A percentile compares a stretch with the other conserved stretches of the same genome.
Evolutionary conservation across 2,888 invertebrate species (phyloP).

Genomic region (Keiferia lycopersicella): DNA sequence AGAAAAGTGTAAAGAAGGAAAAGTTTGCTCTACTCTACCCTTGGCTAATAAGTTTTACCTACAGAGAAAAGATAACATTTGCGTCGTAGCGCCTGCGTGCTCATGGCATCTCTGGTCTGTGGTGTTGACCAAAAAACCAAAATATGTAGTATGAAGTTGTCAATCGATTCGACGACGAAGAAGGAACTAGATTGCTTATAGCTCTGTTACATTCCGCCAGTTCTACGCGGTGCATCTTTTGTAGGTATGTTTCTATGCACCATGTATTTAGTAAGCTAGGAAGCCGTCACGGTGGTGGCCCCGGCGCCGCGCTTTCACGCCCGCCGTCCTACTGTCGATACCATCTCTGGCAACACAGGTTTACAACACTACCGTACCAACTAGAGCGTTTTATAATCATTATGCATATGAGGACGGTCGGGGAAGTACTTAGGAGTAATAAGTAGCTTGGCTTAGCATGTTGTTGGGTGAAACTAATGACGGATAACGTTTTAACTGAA

Average conservation of each 20-base stretch:
- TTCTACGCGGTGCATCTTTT: neutral
- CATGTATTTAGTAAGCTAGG: slow-evolving; percentile 31
- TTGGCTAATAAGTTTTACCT: neutral
- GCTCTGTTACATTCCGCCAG: neutral
- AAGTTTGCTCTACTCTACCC: too few relatives aligned
- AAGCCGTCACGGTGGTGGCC: slow-evolving; percentile 35
- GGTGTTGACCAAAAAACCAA: too few relatives aligned
- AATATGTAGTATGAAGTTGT: too few relatives aligned
- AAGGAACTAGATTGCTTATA: neutral
- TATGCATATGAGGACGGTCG: slow-evolving; percentile 12
- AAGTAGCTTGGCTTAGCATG: neutral
- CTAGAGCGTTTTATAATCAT: slow-evolving; percentile 18
- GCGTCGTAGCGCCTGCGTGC: too few relatives aligned
- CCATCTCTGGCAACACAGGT: slow-evolving; percentile 21
- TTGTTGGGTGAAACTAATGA: neutral
- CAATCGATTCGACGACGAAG: too few relatives aligned
- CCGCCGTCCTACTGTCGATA: slow-evolving; percentile 23
- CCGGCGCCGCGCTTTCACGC: slow-evolving; percentile 37
- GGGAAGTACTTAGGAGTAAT: neutral
- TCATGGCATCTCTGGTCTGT: too few relatives aligned
- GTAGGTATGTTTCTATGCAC: neutral
- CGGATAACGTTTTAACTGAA: neutral
- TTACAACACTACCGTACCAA: slow-evolving; percentile 14
- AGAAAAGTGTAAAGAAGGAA: too few relatives aligned
- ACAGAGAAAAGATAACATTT: too few relatives aligned